Evolutionary conservation across 1,140 invertebrate species (phyloP).

Genomic region (Cydia amplana): DNA sequence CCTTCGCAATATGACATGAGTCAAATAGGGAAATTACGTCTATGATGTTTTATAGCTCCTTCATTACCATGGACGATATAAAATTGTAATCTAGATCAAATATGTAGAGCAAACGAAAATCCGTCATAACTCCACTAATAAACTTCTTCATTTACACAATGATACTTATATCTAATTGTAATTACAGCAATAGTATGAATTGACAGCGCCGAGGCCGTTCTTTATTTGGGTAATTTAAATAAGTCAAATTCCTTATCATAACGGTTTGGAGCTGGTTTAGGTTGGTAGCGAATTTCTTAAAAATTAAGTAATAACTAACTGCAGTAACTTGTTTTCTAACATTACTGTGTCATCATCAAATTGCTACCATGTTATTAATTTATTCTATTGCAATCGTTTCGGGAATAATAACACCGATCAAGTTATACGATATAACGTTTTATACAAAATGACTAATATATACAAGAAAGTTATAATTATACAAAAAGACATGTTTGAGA

Average conservation of each 20-base stretch:
- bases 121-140: slow-evolving; percentile 43
- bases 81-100: slow-evolving; percentile 12
- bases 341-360: background rate
- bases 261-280: background rate
- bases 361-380: background rate
- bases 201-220: background rate
- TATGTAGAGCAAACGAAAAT: background rate
- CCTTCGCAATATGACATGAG: background rate
- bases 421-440: too few species aligned
- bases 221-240: slow-evolving; percentile 3
- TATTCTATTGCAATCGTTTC: background rate
- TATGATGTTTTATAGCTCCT: background rate
- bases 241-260: slow-evolving; percentile 18
- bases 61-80: slow-evolving; percentile 6
- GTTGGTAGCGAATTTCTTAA: background rate
- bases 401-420: too few species aligned
- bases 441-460: too few species aligned
- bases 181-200: slow-evolving; percentile 17
- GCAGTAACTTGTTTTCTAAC: background rate
- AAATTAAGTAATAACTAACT: slow-evolving; percentile 9
- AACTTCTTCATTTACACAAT: slow-evolving; percentile 53
- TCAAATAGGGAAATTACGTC: slow-evolving; percentile 19
- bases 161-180: slow-evolving; percentile 36
- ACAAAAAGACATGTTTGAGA: too few species aligned
- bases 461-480: too few species aligned